Evolutionary conservation across 1,140 invertebrate genomes (phyloP).

Genomic region (Drosophila watanabei): DNA sequence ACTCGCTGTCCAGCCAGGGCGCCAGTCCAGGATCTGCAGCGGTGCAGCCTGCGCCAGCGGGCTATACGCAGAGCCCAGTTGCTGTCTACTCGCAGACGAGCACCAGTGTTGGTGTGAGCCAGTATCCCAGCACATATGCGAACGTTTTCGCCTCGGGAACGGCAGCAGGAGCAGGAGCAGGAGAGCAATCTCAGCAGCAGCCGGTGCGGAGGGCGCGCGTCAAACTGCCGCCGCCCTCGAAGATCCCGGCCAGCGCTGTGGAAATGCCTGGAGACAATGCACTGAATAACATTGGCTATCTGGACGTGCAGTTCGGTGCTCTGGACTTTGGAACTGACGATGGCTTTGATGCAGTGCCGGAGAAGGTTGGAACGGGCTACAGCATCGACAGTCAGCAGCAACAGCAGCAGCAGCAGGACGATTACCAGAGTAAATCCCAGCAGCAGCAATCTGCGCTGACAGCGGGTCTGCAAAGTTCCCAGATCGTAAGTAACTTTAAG

Average conservation of each 20-base stretch:
- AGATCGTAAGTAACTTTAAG: slow-evolving; percentile 67
- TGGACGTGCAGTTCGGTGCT: slow-evolving; percentile 97
- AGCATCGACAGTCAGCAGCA: slow-evolving; percentile 72
- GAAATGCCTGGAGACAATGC: slow-evolving; percentile 96
- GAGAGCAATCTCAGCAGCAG: slow-evolving; percentile 84
- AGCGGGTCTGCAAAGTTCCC: slow-evolving; percentile 77
- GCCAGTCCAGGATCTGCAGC: slow-evolving; percentile 63
- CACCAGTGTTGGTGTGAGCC: slow-evolving; percentile 24
- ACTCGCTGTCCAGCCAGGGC: slow-evolving; percentile 80
- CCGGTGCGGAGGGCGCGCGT: slow-evolving; percentile 90
- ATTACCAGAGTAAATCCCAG: slow-evolving; percentile 80
- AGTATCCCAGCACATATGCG: slow-evolving; percentile 74
- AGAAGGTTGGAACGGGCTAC: slow-evolving; percentile 86
- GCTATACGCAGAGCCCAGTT: slow-evolving; percentile 37
- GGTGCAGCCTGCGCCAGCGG: slow-evolving; percentile 47
- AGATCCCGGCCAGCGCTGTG: slow-evolving; percentile 97
- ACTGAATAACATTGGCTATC: slow-evolving; percentile 90
- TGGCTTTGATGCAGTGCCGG: slow-evolving; percentile 87
- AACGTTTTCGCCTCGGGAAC: slow-evolving; percentile 79
- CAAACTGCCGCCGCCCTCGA: slow-evolving; percentile 95
- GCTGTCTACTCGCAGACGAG: slow-evolving; percentile 47
- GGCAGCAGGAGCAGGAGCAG: slow-evolving; percentile 60
- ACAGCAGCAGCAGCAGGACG: slow-evolving; percentile 72
- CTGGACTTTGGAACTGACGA: slow-evolving; percentile 92
- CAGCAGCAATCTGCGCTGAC: slow-evolving; percentile 69